Percentiles rank a stretch among this genome's conserved stretches.
These are phyloP conservation scores for Ecliptopera silaceata DNA, from an alignment of 2,888 invertebrate genomes.

Conservation along the genomic window DNA sequence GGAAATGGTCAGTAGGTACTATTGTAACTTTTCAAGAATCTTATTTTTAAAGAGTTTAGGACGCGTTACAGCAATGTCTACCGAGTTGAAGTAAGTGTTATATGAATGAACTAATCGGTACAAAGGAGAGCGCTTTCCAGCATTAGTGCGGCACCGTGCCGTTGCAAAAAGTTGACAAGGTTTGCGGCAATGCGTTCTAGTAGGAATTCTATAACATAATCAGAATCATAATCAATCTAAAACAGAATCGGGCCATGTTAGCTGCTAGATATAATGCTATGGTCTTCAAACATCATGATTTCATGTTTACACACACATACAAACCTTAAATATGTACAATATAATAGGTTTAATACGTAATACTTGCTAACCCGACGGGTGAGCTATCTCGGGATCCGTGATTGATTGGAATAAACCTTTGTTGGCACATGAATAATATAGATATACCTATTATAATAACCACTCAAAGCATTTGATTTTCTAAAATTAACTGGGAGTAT, in stretches of 20 bases:
- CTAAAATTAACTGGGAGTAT: neutral
- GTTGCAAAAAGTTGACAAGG: no score
- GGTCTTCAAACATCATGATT: neutral
- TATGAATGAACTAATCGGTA: no score
- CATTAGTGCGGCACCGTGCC: no score
- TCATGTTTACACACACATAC: neutral
- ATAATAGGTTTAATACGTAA: constrained; percentile 5
- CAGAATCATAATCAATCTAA: no score
- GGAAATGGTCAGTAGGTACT: no score
- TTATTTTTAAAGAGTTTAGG: no score
- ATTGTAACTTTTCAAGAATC: no score
- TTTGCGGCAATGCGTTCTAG: no score
- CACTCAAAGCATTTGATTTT: neutral
- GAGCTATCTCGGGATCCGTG: constrained; percentile 10
- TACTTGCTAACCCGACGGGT: constrained; percentile 11
- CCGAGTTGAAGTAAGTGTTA: no score
- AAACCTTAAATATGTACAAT: neutral
- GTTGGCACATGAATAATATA: constrained; percentile 8
- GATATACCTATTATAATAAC: no score
- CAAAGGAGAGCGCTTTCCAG: no score
- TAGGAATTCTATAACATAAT: neutral
- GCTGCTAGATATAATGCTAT: neutral
- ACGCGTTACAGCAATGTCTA: no score
- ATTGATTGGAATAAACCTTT: constrained; percentile 21
- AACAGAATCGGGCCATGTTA: neutral